Evolutionary conservation across 2,888 invertebrate species (phyloP).

Genomic region (Spicauda simplicius): DNA sequence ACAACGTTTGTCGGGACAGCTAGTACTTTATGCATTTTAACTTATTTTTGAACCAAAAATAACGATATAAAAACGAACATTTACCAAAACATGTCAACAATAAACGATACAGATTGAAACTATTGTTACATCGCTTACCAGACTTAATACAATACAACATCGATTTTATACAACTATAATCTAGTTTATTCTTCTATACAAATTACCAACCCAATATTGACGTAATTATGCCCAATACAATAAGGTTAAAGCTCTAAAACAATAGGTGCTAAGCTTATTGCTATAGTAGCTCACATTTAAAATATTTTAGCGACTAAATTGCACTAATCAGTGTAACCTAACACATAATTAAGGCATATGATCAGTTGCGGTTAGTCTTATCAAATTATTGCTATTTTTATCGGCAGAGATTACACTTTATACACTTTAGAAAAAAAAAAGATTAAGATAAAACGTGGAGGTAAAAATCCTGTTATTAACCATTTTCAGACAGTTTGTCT

Average conservation of each 20-base stretch:
- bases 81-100: neutral
- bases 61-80: too few relatives aligned
- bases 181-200: slow-evolving; percentile 11
- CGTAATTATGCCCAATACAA: too few relatives aligned
- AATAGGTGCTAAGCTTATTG: neutral
- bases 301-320: neutral
- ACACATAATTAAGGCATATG: slow-evolving; percentile 4
- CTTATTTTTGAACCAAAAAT: too few relatives aligned
- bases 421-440: neutral
- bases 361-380: slow-evolving; percentile 24
- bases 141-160: neutral
- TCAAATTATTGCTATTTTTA: slow-evolving; percentile 28
- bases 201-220: neutral
- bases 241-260: neutral
- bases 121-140: neutral
- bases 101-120: neutral
- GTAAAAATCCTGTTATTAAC: too few relatives aligned
- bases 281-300: neutral
- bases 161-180: slow-evolving; percentile 2
- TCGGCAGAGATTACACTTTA: neutral
- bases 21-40: too few relatives aligned
- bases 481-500: too few relatives aligned
- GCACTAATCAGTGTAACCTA: neutral
- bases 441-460: neutral
- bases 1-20: too few relatives aligned